These are phyloP conservation scores for Cranoglanis bouderius DNA, from an alignment of 2,113 vertebrate genomes.

Conservation along the genomic window DNA sequence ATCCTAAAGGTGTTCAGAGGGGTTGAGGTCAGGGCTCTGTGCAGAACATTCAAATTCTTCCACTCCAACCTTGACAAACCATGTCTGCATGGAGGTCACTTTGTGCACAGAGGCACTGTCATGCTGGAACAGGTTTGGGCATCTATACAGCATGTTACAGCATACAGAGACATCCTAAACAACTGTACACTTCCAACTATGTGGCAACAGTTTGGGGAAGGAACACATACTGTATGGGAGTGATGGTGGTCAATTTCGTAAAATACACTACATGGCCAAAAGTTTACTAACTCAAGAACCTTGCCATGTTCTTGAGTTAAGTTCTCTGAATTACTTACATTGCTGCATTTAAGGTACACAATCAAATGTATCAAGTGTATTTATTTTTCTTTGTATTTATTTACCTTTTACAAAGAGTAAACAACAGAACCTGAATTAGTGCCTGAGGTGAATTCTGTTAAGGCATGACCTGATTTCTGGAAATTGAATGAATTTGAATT, in stretches of 20 bases:
- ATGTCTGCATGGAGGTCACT: not conserved
- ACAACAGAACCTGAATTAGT: not conserved
- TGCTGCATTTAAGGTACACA: not conserved
- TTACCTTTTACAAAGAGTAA: not conserved
- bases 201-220: no score
- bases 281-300: not conserved
- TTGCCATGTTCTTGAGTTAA: not conserved
- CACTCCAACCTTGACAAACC: not conserved
- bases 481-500: not conserved
- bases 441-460: not conserved
- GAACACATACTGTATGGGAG: no score
- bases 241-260: not conserved
- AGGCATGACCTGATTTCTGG: not conserved
- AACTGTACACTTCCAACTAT: no score
- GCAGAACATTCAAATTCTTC: not conserved
- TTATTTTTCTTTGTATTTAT: not conserved
- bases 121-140: not conserved
- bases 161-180: no score
- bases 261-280: not conserved
- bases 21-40: not conserved
- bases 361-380: not conserved
- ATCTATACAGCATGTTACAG: no score
- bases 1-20: not conserved
- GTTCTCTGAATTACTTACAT: not conserved
- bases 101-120: not conserved